phyloP scores from a whole-genome alignment of 2,888 invertebrate species.

The Patella caerulea region DNA sequence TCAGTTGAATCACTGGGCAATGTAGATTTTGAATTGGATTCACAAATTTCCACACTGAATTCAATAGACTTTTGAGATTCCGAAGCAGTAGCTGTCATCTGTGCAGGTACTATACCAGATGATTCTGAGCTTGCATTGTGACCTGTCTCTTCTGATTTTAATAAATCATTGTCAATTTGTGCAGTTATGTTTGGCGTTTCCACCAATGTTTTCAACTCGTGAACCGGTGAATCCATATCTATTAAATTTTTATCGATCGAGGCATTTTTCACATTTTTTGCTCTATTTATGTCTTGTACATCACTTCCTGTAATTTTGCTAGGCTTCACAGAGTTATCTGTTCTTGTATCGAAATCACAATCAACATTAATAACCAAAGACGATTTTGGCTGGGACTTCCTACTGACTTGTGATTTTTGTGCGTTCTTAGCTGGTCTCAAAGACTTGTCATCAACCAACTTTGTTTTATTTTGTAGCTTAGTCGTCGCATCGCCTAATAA shows the following conservation, averaged over 20 bases:
- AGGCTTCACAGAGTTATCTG: background rate
- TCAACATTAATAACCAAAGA: background rate
- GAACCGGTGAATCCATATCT: background rate
- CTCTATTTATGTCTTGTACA: too few relatives aligned
- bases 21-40: too few relatives aligned
- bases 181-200: background rate
- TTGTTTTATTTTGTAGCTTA: slow-evolving; percentile 36
- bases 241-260: background rate
- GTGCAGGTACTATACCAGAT: background rate
- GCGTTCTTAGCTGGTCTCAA: background rate
- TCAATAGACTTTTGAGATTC: too few relatives aligned
- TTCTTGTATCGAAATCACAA: background rate
- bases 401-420: background rate
- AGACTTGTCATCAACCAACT: background rate
- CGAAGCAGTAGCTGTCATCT: too few relatives aligned
- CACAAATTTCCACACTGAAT: too few relatives aligned
- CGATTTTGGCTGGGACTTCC: background rate
- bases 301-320: too few relatives aligned
- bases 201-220: background rate
- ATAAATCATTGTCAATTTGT: background rate
- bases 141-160: background rate
- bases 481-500: slow-evolving; percentile 46
- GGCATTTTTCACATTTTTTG: background rate
- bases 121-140: background rate
- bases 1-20: too few relatives aligned